phyloP scores from a whole-genome alignment of 2,888 invertebrate species.

The Bruchidius siliquastri region DNA sequence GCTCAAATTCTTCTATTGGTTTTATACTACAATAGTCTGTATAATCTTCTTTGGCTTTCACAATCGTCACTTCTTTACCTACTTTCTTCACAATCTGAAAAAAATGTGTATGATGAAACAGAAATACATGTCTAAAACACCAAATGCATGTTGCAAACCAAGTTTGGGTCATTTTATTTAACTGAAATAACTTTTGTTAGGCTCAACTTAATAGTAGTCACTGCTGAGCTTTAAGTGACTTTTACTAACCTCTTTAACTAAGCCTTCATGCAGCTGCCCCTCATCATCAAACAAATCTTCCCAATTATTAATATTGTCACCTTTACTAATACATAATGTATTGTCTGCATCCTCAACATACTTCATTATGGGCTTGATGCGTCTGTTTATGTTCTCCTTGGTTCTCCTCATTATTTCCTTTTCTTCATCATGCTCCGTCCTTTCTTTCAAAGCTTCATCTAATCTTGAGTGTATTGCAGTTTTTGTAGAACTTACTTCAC shows the following conservation, averaged over 20 bases:
- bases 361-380: slow-evolving; percentile 41
- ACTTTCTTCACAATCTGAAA: slow-evolving; percentile 39
- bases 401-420: slow-evolving; percentile 43
- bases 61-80: slow-evolving; percentile 34
- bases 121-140: neutral
- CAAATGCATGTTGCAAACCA: too few relatives aligned
- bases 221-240: too few relatives aligned
- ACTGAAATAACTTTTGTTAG: too few relatives aligned
- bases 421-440: slow-evolving; percentile 37
- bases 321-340: slow-evolving; percentile 31
- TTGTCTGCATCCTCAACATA: slow-evolving; percentile 37
- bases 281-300: slow-evolving; percentile 44
- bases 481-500: slow-evolving; percentile 2
- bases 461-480: slow-evolving; percentile 1
- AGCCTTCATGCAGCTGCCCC: slow-evolving; percentile 36
- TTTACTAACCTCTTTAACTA: slow-evolving; percentile 31
- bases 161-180: too few relatives aligned
- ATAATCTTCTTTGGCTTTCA: slow-evolving; percentile 38
- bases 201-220: too few relatives aligned
- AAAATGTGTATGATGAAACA: neutral
- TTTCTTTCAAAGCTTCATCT: slow-evolving; percentile 3
- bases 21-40: slow-evolving; percentile 30
- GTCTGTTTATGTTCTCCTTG: slow-evolving; percentile 42
- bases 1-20: slow-evolving; percentile 40
- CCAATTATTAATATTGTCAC: slow-evolving; percentile 40